Conservation (phyloP, 2,113 vertebrate genomes). For the Paraplagusia blochii region DNA sequence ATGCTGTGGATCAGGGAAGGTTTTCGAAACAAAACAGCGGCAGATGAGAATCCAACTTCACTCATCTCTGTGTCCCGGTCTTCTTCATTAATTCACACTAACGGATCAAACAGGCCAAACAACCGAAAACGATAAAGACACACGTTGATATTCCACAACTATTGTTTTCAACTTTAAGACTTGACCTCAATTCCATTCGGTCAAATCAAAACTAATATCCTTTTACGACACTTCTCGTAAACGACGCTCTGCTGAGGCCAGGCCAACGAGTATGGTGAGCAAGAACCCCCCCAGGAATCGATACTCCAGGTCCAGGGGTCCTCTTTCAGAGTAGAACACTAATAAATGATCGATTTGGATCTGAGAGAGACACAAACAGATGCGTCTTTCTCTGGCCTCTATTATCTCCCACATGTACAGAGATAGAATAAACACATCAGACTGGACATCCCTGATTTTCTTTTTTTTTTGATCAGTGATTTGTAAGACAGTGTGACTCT, state of each 20-base stretch:
- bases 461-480: neutral
- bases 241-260: slow-evolving; percentile 64
- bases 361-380: slow-evolving; percentile 68
- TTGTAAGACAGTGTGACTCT: neutral
- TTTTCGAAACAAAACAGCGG: slow-evolving; percentile 42
- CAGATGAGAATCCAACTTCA: neutral
- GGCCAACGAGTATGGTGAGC: slow-evolving; percentile 57
- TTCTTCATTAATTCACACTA: neutral
- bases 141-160: neutral
- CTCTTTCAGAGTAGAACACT: slow-evolving; percentile 65
- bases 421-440: neutral
- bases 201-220: slow-evolving; percentile 29
- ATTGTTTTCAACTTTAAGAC: neutral
- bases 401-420: slow-evolving; percentile 23
- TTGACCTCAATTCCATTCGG: neutral
- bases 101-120: slow-evolving; percentile 23
- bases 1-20: slow-evolving; percentile 15
- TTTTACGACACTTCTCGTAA: slow-evolving; percentile 41
- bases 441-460: neutral
- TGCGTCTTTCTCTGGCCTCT: slow-evolving; percentile 54
- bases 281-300: slow-evolving; percentile 69
- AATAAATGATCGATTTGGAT: slow-evolving; percentile 77
- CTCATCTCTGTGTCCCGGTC: too few relatives aligned
- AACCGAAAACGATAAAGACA: slow-evolving; percentile 28
- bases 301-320: slow-evolving; percentile 68